phyloP scores from a whole-genome alignment of 1,140 invertebrate species.

The Trichonephila clavipes region DNA sequence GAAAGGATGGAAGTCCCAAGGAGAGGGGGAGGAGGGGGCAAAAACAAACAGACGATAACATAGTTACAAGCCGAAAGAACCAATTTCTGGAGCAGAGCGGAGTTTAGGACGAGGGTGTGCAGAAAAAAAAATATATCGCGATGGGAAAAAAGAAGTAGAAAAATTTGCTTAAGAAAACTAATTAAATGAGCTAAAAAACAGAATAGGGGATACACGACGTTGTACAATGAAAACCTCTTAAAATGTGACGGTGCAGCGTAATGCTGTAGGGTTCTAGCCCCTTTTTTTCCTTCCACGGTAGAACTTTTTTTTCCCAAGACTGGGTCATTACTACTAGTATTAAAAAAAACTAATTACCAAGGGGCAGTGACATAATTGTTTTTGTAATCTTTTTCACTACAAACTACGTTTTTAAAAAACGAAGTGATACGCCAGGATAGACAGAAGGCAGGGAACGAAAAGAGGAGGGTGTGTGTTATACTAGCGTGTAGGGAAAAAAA shows the following conservation, averaged over 20 bases:
- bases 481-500: neutral
- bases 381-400: conserved; percentile 76
- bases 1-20: conserved; percentile 64
- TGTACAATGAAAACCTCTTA: conserved; percentile 76
- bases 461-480: neutral
- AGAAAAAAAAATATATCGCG: conserved; percentile 55
- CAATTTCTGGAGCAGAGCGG: conserved; percentile 57
- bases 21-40: conserved; percentile 16
- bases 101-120: neutral
- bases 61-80: conserved; percentile 61
- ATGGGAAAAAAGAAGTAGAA: conserved; percentile 46
- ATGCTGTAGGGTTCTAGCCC: conserved; percentile 53
- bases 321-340: conserved; percentile 71
- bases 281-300: neutral
- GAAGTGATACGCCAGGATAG: conserved; percentile 35
- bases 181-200: conserved; percentile 76
- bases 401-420: conserved; percentile 47
- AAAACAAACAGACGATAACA: conserved; percentile 76
- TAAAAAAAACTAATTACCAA: conserved; percentile 75
- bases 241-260: conserved; percentile 70
- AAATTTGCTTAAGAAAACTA: conserved; percentile 76
- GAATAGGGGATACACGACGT: conserved; percentile 66
- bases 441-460: neutral
- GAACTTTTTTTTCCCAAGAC: conserved; percentile 35
- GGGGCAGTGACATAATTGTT: conserved; percentile 76